Base-by-base conservation (phyloP, 2,888 invertebrate genomes). In the Parochlus steinenii region DNA sequence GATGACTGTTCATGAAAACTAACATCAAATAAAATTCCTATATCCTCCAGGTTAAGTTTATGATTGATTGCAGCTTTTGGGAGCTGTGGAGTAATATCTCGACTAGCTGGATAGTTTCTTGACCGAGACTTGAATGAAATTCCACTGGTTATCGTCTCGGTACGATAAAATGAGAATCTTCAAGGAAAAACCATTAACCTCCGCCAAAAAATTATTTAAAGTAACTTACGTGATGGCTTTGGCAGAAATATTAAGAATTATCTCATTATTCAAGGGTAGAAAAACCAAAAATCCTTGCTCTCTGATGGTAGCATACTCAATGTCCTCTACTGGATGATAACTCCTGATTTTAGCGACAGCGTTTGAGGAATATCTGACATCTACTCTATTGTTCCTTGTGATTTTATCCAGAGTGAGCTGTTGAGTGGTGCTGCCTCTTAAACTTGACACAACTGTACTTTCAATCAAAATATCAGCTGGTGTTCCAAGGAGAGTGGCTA, bases 371-470 rank as follows among this genome's bases (percentile, higher is more conserved):
- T 67, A 65, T 23, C 69, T 65, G 39, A 16, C 65, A 47, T 73
- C 68, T 5, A 69, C 61, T 55, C 76, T 75, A 42, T 68, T 69
- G 20, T 64, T 70, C 58, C 65, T 69, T 33, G 62, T 67, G 43
- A 66, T 56, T 37, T 66, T 65, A 10, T 67, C 63, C 2, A 62
- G 61, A 2, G 61, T 61, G 24, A 58, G 52, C 3, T 68, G 65
- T 8, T 74, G 70, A 0, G 74, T 74, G 11, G 78, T 63, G 41
- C 76, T 77, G 1, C 79, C 79, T 39, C 78, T 60, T 15, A 77
- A 61, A 0, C 77, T 77, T 1, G 73, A 69, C 27, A 78, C 61
- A 0, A 58, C 55, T 3, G 59, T 58, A 4, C 54, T 57, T 44
- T 58, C 56, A 50, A 66, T 33, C 49, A 63, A 39, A 48, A 62